Base-by-base conservation (phyloP, 2,797 vertebrate genomes). In the Spea hammondii region DNA sequence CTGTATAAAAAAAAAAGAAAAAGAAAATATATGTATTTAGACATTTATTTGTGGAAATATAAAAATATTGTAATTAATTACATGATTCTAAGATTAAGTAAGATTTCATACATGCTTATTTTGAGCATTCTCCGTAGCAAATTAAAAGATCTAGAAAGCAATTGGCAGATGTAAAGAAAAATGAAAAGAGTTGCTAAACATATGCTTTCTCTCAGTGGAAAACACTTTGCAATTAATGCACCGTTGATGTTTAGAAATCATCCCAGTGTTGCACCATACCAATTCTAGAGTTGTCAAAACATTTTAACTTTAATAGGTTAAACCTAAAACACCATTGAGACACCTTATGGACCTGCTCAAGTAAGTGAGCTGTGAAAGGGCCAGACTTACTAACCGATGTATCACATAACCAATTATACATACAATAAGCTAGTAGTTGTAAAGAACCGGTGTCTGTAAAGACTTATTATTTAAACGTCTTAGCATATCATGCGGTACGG, bases 201-300 rank as follows among this genome's bases (percentile, higher is more conserved):
- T 77, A 77, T 70, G 66, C 69, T 70, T 64, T 77, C 55, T 70
- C 67, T 64, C 74, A 68, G 5, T 64, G 57, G 76, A 77, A 77
- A 77, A 54, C 14, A 45, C 48, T 51, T 12, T 44, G 9, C 48
- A n/a, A 69, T 13, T 48, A 69, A 69, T 69, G 67, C 67, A 51
- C 47, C 48, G 14, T n/a, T 14, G 67, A 69, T 69, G 67, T 69
- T 69, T 69, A 65, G 11, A 13, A 51, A 53, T 53, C 51, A 46
- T 78, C 55, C 69, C 62, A 72, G 48, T 57, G 65, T 72, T 55
- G 57, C 54, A 72, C 6, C 51, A 49, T 55, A 11, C 67, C 49
- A 70, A 67, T 72, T 66, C 55, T 73, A 65, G 50, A 78, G 77
- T 78, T 79, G 77, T 79, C 77, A 79, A 54, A 79, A 72, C 70